Evolutionary conservation across 2,797 vertebrate species (phyloP), one percentile per base, ranked within the genome.

Genomic region (Acanthurus lineatus): DNA sequence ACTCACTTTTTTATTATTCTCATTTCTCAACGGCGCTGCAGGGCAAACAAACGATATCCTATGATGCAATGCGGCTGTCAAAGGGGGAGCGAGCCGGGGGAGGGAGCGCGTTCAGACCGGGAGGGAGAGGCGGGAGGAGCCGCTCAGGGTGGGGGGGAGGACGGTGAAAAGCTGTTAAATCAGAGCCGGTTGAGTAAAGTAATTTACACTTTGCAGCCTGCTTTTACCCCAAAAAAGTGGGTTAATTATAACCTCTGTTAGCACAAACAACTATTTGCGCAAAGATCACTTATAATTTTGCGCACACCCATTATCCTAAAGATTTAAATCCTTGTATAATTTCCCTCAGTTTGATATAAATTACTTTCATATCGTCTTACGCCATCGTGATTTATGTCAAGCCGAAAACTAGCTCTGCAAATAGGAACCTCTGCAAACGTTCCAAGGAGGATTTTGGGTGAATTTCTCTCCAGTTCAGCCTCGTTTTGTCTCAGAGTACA

Each of bases 51-150:
- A 58, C 61, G 28, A 82, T 70, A 62, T 71, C 69, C 61, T 72
- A 54, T 73, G 86, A 87, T 80, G 81, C 85, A 82, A 77, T 56
- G 79, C 77, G 63, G 70, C 83, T 86, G 81, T 86, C 83, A 25
- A 25, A 38, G 44, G 4, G 35, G 14, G 48, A 72, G 59, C 38
- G 14, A 51, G 66, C 48, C 54, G 2, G 51, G 51, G 25, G n/a
- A 69, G 25, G 28, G 52, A 59, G 40, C 60, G 54, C 56, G 48
- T 8, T 14, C 1, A 38, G 22, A 15, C 25, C 60, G 40, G 48
- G 35, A 45, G 32, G 51, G 59, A 25, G 57, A n/a, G 19, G 11
- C 16, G 54, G 48, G 58, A 53, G 59, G 66, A 51, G 53, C 20
- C 45, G 63, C 56, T 45, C n/a, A 42, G 25, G 70, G 38, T 47